Evolutionary conservation across 2,888 invertebrate genomes (phyloP).

Genomic region (Eucera pruinosa): DNA sequence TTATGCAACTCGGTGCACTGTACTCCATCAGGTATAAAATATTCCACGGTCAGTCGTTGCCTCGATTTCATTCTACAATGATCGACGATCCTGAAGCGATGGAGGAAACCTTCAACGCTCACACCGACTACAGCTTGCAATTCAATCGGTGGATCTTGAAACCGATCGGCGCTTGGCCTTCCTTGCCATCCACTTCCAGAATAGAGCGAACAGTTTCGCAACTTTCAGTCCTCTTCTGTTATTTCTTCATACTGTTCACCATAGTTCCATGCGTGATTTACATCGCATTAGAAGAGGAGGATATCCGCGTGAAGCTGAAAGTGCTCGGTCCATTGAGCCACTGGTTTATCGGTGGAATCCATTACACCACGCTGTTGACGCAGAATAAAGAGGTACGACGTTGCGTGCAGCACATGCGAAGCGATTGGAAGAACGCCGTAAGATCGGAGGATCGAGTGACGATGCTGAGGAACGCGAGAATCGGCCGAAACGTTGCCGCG

Average conservation of each 20-base stretch:
- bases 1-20: background rate
- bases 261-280: conserved; percentile 66
- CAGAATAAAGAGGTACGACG: conserved; percentile 59
- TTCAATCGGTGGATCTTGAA: conserved; percentile 65
- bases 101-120: background rate
- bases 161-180: conserved; percentile 66
- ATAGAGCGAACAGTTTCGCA: conserved; percentile 17
- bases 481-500: conserved; percentile 61
- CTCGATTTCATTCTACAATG: background rate
- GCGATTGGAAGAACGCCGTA: conserved; percentile 66
- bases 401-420: conserved; percentile 68
- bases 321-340: conserved; percentile 71
- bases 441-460: conserved; percentile 53
- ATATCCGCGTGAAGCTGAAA: conserved; percentile 33
- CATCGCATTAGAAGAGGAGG: conserved; percentile 59
- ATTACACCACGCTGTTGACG: conserved; percentile 67
- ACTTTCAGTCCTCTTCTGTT: conserved; percentile 34
- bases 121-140: conserved; percentile 57
- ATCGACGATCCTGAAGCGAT: background rate
- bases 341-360: conserved; percentile 67
- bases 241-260: conserved; percentile 58
- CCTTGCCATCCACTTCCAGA: conserved; percentile 6
- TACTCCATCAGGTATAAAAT: background rate
- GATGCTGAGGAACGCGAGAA: conserved; percentile 67
- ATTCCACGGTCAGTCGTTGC: conserved; percentile 6